Base-by-base conservation (phyloP, 2,113 vertebrate species). In the Anguilla rostrata region DNA sequence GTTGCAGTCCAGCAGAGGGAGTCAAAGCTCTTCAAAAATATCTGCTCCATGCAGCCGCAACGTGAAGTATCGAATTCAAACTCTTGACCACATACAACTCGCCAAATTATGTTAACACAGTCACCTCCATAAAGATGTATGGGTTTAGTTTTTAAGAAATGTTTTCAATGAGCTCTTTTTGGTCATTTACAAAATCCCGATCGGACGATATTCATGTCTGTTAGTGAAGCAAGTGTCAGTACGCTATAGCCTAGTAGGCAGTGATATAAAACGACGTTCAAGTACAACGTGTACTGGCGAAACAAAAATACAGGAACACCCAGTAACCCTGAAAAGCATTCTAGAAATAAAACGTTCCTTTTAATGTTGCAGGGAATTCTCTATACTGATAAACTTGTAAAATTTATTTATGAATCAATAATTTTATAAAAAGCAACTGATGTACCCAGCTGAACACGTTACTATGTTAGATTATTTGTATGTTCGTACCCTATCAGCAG, bases 1-100 rank as follows among this genome's bases (percentile, higher is more conserved):
- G 20, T 75, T 75, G 22, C n/a, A n/a, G n/a, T 75, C 71, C 71
- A 75, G 71, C 71, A 75, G 71, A 75, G 71, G 71, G 71, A 75
- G 71, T 22, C 71, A 75, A 75, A 75, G 71, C n/a, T 12, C 71
- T 75, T 75, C n/a, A n/a, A 34, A 34, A 34, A 75, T 26, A 2
- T n/a, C 63, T 22, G 26, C 71, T 75, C 71, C 9, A 75, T 34
- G 71, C 71, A 2, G 11, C 71, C 29, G 71, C 71, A 34, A 75
- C n/a, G n/a, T 75, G 2, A 66, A 66, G 60, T 75, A 75, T 29
- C 11, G 34, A 34, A 75, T 75, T 75, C 71, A 29, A 75, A 75
- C 71, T 75, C 71, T 75, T 75, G 9, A 75, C 71, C 71, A 9
- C n/a, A 34, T 12, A 75, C 26, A 6, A 75, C 4, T 71, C 63